These are phyloP conservation scores for Pelobates cultripes DNA, from an alignment of 2,797 vertebrate species.

Conservation along the genomic window DNA sequence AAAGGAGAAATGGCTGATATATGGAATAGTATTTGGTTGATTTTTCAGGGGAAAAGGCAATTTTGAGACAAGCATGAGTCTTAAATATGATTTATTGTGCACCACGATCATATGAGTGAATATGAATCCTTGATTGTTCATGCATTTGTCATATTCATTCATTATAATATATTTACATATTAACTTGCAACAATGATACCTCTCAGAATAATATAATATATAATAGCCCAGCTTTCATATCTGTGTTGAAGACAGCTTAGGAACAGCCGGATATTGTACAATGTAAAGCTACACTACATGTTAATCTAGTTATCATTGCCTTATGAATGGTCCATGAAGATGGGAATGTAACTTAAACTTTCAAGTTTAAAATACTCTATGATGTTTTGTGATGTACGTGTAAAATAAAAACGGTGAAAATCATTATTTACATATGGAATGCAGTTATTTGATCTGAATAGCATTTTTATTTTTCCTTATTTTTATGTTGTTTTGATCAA, in stretches of 20 bases:
- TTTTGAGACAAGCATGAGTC: background rate
- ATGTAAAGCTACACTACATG: background rate
- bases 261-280: conserved; percentile 36
- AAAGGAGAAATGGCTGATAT: no score
- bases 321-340: conserved; percentile 38
- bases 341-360: conserved; percentile 29
- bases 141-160: conserved; percentile 30
- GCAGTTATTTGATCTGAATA: conserved; percentile 50
- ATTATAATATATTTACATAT: conserved; percentile 46
- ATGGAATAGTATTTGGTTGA: background rate
- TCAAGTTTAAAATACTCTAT: conserved; percentile 43
- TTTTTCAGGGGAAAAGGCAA: background rate
- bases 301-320: conserved; percentile 32
- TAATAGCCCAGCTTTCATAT: no score
- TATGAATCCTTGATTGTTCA: conserved; percentile 21
- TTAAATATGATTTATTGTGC: background rate
- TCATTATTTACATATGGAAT: conserved; percentile 54
- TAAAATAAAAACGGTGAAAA: conserved; percentile 39
- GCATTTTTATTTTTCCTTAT: conserved; percentile 38
- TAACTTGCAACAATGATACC: conserved; percentile 16
- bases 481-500: conserved; percentile 53
- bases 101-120: background rate
- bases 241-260: conserved; percentile 27
- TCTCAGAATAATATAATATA: conserved; percentile 9
- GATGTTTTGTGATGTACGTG: conserved; percentile 46